Evolutionary conservation across 2,113 vertebrate species (phyloP), one percentile per base, ranked within the genome.

Genomic region (Passer domesticus): DNA sequence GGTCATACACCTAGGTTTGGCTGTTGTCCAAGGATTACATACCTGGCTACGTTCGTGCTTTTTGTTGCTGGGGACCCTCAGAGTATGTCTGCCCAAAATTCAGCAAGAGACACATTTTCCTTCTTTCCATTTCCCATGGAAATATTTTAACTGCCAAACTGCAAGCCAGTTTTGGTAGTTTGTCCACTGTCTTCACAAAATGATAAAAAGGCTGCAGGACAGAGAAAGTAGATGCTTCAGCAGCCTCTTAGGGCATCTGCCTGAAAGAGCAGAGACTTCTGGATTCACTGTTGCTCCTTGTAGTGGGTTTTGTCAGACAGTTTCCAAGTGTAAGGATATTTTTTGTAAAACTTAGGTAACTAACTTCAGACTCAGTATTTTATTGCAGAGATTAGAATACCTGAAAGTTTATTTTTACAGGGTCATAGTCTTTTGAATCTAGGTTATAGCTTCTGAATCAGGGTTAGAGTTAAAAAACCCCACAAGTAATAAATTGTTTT

Each of bases 31-130:
- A 43, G 20, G 30, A 52, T 59, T 15, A 41, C 56, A 66, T n/a
- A 56, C 30, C 46, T 41, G 30, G 41, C 18, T 11, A 2, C 5
- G 13, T 41, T 59, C 0, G 0, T 0, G 11, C 17, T 46, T 63
- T 59, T 15, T 63, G 1, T 63, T 59, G 47, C 72, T 20, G 7
- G 43, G 20, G 35, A 30, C 53, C 62, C 52, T 72, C 33, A 63
- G 16, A 67, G 10, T 37, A 11, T 4, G 3, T 28, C 74, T 67
- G 58, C 39, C 63, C 44, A 76, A 89, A 83, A 55, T 22, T 22
- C 68, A 55, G 78, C 8, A 39, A 59, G 31, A 80, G 39, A 39
- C 22, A 53, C 17, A 3, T 21, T 59, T 41, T 47, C 5, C 63
- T 68, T 73, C 39, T 46, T 68, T 68, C 63, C 44, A 22, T 39